Base-by-base conservation (phyloP, 2,888 invertebrate species). In the Euzophera pinguis region DNA sequence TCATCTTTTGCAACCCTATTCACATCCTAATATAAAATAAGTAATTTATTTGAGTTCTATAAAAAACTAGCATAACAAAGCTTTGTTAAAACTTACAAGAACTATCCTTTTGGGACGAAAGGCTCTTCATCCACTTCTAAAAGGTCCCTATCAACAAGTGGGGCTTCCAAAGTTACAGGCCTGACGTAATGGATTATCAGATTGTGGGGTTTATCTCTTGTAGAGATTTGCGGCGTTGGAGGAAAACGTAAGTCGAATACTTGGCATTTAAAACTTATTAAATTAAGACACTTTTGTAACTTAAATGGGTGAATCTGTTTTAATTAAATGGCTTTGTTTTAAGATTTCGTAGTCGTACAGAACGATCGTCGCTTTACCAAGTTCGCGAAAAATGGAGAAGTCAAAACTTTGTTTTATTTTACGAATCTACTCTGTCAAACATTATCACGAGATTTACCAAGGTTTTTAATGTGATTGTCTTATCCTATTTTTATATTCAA, bases 221-320 rank as follows among this genome's bases (percentile, higher is more conserved):
- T 43, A 29, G 45, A 32, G 45, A 32, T 45, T 45, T 32, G 14
- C 7, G 45, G 10, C 45, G n/a, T 39, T 16, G 1, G 6, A 10
- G 5, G 45, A 45, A 45, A 45, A 45, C 10, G 29, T 13, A 16
- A 32, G 32, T 45, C 10, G 45, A 32, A 32, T 10, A 13, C 16
- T 45, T 32, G 16, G 34, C 45, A 45, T 45, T 45, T 45, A 14
- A 45, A 45, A 45, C 45, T 45, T 45, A 32, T 45, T 32, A 45
- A 45, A 34, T 45, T 27, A 45, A 45, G 45, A 13, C 14, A 45
- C 14, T 45, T 32, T n/a, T 14, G 4, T 10, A 16, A 45, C 45
- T 45, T 32, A 32, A 45, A 32, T 32, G 45, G 10, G n/a, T 32
- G 45, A 45, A 32, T 45, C 32, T 32, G 45, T 32, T 45, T 45